A percentile compares a stretch with the other conserved stretches of the same genome.
phyloP scores from a whole-genome alignment of 2,797 vertebrate genomes.

The Limnodromus scolopaceus region DNA sequence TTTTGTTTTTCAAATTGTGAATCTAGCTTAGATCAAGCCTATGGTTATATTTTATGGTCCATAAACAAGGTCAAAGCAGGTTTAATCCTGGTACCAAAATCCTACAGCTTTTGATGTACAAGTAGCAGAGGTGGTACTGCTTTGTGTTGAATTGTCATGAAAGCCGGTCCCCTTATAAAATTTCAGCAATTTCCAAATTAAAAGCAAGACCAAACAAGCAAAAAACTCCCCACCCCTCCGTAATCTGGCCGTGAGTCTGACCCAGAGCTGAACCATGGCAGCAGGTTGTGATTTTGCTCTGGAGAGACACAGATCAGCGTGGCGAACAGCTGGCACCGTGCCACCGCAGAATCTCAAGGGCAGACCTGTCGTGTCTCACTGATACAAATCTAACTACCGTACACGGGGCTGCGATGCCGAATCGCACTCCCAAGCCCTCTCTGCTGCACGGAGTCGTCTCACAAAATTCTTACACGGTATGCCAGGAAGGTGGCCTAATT shows the following conservation, averaged over 20 bases:
- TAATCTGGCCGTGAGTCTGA: conserved; percentile 32
- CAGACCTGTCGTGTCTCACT: conserved; percentile 42
- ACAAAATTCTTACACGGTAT: background rate
- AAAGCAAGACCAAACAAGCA: background rate
- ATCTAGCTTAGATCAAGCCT: background rate
- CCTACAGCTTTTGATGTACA: background rate
- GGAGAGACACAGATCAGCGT: conserved; percentile 49
- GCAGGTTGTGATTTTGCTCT: conserved; percentile 62
- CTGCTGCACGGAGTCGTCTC: background rate
- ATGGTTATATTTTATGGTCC: background rate
- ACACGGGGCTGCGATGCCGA: background rate
- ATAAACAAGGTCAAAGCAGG: background rate
- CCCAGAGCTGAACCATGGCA: conserved; percentile 57
- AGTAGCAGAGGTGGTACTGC: background rate
- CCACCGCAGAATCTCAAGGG: conserved; percentile 55
- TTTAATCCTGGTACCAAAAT: background rate
- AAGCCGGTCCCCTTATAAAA: background rate
- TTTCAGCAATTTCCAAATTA: background rate
- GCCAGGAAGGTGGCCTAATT: background rate
- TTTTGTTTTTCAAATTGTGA: background rate
- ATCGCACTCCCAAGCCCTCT: background rate
- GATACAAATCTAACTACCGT: conserved; percentile 16
- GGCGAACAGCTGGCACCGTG: conserved; percentile 37
- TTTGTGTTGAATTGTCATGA: background rate
- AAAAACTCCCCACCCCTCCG: background rate